These are phyloP conservation scores for Hemibagrus wyckioides DNA, from an alignment of 2,113 vertebrate species.

Conservation along the genomic window DNA sequence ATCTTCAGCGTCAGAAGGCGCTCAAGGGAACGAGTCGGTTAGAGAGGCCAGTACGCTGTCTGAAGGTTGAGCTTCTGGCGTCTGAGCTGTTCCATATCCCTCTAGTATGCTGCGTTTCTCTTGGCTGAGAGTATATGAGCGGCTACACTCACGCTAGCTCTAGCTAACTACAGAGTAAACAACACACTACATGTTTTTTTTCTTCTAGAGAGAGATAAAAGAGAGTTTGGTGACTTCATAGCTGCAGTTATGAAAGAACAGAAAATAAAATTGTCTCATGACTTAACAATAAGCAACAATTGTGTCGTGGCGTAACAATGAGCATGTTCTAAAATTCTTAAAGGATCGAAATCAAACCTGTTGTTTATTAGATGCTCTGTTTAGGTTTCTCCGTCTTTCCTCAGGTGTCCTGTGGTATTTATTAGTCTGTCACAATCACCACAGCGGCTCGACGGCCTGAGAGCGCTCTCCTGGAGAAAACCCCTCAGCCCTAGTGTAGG, in stretches of 20 bases:
- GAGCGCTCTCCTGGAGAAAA: conserved; percentile 85
- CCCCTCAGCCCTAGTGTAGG: conserved; percentile 88
- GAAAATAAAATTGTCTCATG: neutral
- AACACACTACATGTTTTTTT: neutral
- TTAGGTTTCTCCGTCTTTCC: neutral
- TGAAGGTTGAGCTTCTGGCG: neutral
- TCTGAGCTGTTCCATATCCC: neutral
- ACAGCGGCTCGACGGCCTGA: conserved; percentile 62
- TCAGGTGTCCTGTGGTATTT: conserved; percentile 13
- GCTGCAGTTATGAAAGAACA: neutral
- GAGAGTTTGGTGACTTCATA: neutral
- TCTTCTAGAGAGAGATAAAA: neutral
- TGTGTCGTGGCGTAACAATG: too few species aligned
- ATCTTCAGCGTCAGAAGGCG: conserved; percentile 43
- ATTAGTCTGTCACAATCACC: conserved; percentile 80
- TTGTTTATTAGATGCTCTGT: neutral
- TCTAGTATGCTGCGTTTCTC: neutral
- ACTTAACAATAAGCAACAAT: neutral
- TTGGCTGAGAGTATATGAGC: neutral
- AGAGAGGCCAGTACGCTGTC: neutral
- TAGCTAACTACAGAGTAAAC: neutral
- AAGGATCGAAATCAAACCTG: neutral
- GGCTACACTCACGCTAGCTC: neutral
- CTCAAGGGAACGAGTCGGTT: conserved; percentile 11
- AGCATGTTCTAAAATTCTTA: neutral